phyloP scores from a whole-genome alignment of 2,888 invertebrate genomes.

The Drosophila prostipennis region DNA sequence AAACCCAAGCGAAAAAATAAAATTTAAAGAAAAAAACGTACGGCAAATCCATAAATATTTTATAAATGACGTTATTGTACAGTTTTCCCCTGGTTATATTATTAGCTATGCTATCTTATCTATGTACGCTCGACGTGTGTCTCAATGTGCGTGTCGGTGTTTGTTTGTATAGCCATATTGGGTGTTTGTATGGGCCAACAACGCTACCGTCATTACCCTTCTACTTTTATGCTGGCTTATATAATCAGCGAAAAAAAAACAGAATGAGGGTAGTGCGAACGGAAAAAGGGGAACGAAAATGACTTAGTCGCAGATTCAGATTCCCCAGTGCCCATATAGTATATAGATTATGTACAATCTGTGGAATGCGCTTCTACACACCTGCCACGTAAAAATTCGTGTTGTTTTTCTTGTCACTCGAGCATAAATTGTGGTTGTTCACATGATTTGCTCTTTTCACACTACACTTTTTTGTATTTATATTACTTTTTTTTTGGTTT shows the following conservation, averaged over 20 bases:
- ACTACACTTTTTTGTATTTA: slow-evolving; percentile 25
- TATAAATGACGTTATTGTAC: slow-evolving; percentile 67
- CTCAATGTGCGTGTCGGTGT: slow-evolving; percentile 34
- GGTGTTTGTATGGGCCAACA: slow-evolving; percentile 43
- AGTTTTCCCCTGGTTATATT: slow-evolving; percentile 60
- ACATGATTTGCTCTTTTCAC: slow-evolving; percentile 41
- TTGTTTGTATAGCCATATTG: slow-evolving; percentile 47
- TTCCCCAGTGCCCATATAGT: slow-evolving; percentile 20
- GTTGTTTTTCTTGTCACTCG: slow-evolving; percentile 41
- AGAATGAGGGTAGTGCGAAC: neutral
- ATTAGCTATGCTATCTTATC: slow-evolving; percentile 78
- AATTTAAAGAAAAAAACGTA: slow-evolving; percentile 9
- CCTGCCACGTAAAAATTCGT: slow-evolving; percentile 73
- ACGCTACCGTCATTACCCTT: slow-evolving; percentile 46
- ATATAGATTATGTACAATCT: slow-evolving; percentile 65
- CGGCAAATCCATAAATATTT: slow-evolving; percentile 41
- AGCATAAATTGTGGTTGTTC: slow-evolving; percentile 41
- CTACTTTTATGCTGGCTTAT: slow-evolving; percentile 58
- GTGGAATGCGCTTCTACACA: slow-evolving; percentile 69
- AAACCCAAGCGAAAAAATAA: neutral
- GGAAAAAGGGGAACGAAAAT: slow-evolving; percentile 8
- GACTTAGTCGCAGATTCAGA: slow-evolving; percentile 25
- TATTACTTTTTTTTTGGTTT: neutral
- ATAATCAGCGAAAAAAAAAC: slow-evolving; percentile 47
- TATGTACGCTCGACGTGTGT: slow-evolving; percentile 52